Evolutionary conservation across 2,888 invertebrate genomes (phyloP).

Genomic region (Nematopogon swammerdamellus): DNA sequence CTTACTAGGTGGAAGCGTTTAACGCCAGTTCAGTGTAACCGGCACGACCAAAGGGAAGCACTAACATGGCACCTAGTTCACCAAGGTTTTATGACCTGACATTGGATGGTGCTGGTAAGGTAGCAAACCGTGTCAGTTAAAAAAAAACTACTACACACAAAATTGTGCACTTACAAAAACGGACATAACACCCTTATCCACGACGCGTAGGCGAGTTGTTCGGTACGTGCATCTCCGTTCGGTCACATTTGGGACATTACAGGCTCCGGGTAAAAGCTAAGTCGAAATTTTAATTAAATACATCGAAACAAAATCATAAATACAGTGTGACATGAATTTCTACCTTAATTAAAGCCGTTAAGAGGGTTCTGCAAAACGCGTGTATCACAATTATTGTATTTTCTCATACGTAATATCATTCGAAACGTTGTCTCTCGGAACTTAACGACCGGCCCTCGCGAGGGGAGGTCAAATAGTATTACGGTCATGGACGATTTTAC

Average conservation of each 20-base stretch:
- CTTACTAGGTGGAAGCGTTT: no score
- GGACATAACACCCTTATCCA: no score
- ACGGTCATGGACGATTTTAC: slow-evolving; percentile 48
- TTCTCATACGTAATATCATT: slow-evolving; percentile 23
- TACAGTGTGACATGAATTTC: slow-evolving; percentile 37
- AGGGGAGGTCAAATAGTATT: slow-evolving; percentile 47
- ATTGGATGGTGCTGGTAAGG: no score
- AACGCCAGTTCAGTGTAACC: no score
- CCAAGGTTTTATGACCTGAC: no score
- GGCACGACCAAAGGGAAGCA: no score
- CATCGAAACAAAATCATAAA: slow-evolving; percentile 52
- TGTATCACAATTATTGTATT: slow-evolving; percentile 40
- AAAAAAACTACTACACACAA: no score
- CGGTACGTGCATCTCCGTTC: no score
- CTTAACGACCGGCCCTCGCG: slow-evolving; percentile 1
- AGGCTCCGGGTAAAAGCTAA: neutral
- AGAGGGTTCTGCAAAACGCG: slow-evolving; percentile 25
- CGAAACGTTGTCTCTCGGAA: slow-evolving; percentile 1
- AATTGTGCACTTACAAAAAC: no score
- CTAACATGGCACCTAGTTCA: no score
- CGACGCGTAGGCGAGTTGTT: no score
- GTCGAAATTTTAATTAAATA: slow-evolving; percentile 48
- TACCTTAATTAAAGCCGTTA: slow-evolving; percentile 56
- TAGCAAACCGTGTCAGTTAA: no score
- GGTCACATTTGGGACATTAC: neutral